Base-by-base conservation (phyloP, 2,888 invertebrate genomes). In the Abrostola triplasia region DNA sequence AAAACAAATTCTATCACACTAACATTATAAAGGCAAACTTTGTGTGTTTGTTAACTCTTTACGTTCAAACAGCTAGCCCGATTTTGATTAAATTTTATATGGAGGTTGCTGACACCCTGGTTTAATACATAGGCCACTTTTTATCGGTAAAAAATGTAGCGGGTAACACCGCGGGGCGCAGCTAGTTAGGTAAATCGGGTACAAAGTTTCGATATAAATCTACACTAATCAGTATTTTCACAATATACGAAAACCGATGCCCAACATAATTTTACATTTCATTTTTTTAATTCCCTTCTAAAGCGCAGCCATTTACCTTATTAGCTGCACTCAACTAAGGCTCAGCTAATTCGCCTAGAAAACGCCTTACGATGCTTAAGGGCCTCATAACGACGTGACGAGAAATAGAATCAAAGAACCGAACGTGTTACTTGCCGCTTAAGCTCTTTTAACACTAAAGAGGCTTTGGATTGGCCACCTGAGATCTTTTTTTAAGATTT, bases 321-420 rank as follows among this genome's bases (percentile, higher is more conserved):
- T 56, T 56, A 71, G 52, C 56, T 36, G 41, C 47, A 62, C 59
- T 70, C 60, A 35, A 47, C 44, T 47, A 35, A 51, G 49, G 47
- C 48, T 54, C 51, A 40, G 53, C 55, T 67, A 62, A 75, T 75
- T 74, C 62, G 55, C 55, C 59, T 57, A 59, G 12, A 62, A 67
- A 54, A 49, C 38, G 62, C 38, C 8, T 9, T n/a, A 69, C 49
- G 35, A 8, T 35, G 38, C 36, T 55, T 37, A 36, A 58, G 59
- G 48, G 41, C n/a, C 50, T 37, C 40, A 35, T 56, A 49, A 60
- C 35, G 55, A 56, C 65, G 58, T 63, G 65, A 48, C 47, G 36
- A 12, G 63, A 75, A 67, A 67, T 61, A 50, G 62, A 69, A 69
- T 62, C 38, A 71, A 67, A 66, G 65, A 63, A 62, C 61, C 24